Percentiles rank a stretch among this genome's conserved stretches.
Conservation (phyloP, 2,888 invertebrate genomes). For the Oscheius sp. region DNA sequence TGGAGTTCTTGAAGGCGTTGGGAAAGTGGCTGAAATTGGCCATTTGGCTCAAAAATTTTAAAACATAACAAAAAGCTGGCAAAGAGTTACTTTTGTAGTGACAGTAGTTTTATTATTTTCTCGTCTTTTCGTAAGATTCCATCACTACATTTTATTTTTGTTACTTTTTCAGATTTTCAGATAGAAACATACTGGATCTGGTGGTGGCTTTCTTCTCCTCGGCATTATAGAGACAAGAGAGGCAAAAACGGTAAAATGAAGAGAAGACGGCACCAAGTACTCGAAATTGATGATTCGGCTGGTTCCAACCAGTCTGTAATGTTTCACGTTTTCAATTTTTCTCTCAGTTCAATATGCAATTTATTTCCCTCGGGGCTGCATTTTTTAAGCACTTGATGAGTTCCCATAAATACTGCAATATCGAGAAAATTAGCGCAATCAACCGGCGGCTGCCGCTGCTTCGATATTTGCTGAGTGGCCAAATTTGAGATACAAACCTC, state of each 20-base stretch:
- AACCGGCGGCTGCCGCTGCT: not conserved
- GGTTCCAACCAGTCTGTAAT: slow-evolving; percentile 32
- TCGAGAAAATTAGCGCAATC: slow-evolving; percentile 18
- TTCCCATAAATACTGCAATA: not conserved
- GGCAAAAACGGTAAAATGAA: slow-evolving; percentile 51
- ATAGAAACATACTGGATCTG: slow-evolving; percentile 45
- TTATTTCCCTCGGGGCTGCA: not conserved
- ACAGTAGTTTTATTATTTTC: not conserved
- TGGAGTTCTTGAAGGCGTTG: slow-evolving; percentile 11
- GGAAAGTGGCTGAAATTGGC: slow-evolving; percentile 3
- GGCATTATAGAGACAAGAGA: slow-evolving; percentile 45
- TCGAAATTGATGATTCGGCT: slow-evolving; percentile 56
- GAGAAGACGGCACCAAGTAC: slow-evolving; percentile 44
- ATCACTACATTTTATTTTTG: not conserved
- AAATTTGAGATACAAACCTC: slow-evolving; percentile 21
- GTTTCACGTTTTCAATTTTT: not conserved
- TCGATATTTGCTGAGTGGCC: slow-evolving; percentile 1
- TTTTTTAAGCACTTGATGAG: not conserved
- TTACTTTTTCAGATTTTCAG: not conserved
- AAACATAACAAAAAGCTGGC: not conserved
- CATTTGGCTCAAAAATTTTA: not conserved
- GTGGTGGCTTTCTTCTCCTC: slow-evolving; percentile 41
- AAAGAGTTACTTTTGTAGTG: not conserved
- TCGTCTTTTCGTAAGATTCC: not conserved
- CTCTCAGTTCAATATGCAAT: not conserved